phyloP scores from a whole-genome alignment of 2,797 vertebrate species.

The Halcyon leucocephala region DNA sequence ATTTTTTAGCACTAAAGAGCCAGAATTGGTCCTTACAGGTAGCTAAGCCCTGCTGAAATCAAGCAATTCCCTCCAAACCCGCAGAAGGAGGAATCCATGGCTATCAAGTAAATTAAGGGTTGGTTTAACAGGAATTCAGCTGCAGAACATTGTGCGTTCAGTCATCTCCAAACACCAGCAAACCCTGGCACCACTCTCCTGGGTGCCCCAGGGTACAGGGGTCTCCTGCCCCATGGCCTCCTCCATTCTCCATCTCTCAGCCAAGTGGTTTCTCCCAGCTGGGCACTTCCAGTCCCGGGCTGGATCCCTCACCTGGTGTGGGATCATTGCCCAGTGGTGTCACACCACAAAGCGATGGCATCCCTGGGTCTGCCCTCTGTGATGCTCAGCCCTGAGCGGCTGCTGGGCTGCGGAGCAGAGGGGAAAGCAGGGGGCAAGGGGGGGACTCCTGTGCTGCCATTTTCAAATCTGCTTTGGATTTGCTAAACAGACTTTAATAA shows the following conservation, averaged over 20 bases:
- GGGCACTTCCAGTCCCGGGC: fast-evolving
- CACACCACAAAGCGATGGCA: fast-evolving
- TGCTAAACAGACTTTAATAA: not conserved
- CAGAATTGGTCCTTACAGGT: not conserved
- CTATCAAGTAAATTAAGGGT: not conserved
- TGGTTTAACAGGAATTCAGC: not conserved
- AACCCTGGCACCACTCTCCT: fast-evolving
- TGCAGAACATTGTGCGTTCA: not conserved
- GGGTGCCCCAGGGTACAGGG: fast-evolving
- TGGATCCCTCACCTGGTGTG: fast-evolving
- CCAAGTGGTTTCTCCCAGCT: not conserved
- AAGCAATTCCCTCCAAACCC: not conserved
- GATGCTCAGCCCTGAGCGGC: fast-evolving
- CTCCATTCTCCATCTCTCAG: too few species aligned
- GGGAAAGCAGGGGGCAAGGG: too few species aligned
- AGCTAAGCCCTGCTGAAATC: not conserved
- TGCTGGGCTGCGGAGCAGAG: not conserved
- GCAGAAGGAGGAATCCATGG: not conserved
- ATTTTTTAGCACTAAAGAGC: not conserved
- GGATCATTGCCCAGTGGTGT: not conserved
- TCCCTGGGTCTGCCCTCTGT: fast-evolving
- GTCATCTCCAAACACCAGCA: not conserved
- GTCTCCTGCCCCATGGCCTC: not conserved
- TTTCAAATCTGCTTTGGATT: not conserved
- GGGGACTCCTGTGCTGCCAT: not conserved